phyloP scores from a whole-genome alignment of 2,797 vertebrate species.

The Leucoraja ocellata region DNA sequence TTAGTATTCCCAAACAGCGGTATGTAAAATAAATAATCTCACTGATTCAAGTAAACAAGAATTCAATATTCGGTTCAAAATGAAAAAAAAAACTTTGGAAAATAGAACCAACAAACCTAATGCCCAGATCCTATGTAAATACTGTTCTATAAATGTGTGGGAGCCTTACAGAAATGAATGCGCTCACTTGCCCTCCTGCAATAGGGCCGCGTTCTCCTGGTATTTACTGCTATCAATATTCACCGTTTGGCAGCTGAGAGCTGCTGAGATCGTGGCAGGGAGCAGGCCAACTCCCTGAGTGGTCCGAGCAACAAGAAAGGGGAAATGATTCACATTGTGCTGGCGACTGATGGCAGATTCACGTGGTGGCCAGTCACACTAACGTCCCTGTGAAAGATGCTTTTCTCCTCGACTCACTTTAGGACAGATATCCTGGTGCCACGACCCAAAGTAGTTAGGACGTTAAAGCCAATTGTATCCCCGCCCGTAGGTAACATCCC shows the following conservation, averaged over 20 bases:
- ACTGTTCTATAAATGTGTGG: slow-evolving; percentile 12
- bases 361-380: not conserved
- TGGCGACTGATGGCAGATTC: not conserved
- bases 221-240: slow-evolving; percentile 27
- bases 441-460: too few species aligned
- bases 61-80: slow-evolving; percentile 25
- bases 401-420: not conserved
- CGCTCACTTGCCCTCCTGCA: not conserved
- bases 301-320: not conserved
- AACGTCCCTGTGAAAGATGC: not conserved
- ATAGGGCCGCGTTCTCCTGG: slow-evolving; percentile 14
- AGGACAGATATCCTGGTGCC: not conserved
- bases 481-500: not conserved
- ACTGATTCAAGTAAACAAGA: slow-evolving; percentile 5
- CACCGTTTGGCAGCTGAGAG: not conserved
- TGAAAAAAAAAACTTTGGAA: not conserved
- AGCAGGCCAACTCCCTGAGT: not conserved
- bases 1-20: not conserved
- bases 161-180: not conserved
- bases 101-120: not conserved
- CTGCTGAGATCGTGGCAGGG: not conserved
- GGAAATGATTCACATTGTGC: not conserved
- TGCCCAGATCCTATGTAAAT: not conserved
- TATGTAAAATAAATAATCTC: slow-evolving; percentile 21
- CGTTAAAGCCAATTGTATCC: not conserved